Percentiles rank a stretch among this genome's conserved stretches.
Evolutionary conservation across 30 jellyfish, hydroid and myxozoan genomes (phyloP).

Genomic region (Rhopilema esculentum): DNA sequence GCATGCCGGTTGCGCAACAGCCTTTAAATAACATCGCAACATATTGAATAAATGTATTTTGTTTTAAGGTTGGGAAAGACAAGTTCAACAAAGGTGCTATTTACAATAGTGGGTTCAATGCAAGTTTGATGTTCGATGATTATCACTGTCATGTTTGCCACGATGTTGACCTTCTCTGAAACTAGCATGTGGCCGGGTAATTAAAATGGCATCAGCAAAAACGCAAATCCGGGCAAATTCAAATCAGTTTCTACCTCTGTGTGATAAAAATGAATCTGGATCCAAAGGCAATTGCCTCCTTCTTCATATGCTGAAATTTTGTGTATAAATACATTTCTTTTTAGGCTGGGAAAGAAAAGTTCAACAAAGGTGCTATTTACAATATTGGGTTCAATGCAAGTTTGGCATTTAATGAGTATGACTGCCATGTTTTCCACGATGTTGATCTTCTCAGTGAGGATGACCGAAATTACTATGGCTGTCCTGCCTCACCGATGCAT

Average conservation of each 20-base stretch:
- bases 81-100: conserved; percentile 61
- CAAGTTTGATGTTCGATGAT: not conserved
- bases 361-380: conserved; percentile 66
- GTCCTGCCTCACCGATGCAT: conserved; percentile 56
- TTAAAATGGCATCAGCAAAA: no score
- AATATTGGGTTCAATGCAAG: conserved; percentile 66
- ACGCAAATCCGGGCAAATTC: no score
- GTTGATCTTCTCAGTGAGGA: conserved; percentile 61
- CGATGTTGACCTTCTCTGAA: conserved; percentile 60
- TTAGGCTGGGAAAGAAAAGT: conserved; percentile 49
- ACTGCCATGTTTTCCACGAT: conserved; percentile 59
- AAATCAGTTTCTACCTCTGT: no score
- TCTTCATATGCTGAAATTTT: not conserved
- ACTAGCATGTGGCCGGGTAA: no score
- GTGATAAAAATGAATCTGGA: no score
- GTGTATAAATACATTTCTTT: not conserved
- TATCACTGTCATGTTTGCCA: conserved; percentile 28
- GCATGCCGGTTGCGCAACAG: no score
- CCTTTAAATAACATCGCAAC: no score
- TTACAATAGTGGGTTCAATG: conserved; percentile 50
- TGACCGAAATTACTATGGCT: conserved; percentile 52
- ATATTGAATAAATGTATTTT: not conserved
- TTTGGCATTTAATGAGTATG: conserved; percentile 16
- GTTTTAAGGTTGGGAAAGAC: conserved; percentile 17
- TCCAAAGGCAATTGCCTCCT: no score